Evolutionary conservation across 2,113 vertebrate species (phyloP).

Genomic region (Semicossyphus pulcher): DNA sequence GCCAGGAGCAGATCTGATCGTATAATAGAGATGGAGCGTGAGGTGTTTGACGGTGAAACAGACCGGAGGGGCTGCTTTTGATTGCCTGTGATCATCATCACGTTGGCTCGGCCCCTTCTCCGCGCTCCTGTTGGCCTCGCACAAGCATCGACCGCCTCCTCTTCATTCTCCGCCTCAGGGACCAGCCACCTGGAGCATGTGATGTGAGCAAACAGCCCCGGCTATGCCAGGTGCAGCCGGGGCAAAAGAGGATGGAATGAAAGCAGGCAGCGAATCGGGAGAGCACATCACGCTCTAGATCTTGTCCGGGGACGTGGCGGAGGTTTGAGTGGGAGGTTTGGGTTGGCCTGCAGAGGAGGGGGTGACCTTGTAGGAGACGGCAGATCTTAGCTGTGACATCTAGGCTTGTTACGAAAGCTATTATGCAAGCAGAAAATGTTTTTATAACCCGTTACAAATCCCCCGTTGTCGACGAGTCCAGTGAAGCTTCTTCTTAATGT

Average conservation of each 20-base stretch:
- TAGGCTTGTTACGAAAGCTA: background rate
- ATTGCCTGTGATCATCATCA: slow-evolving; percentile 28
- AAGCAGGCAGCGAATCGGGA: slow-evolving; percentile 67
- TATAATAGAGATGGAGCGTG: slow-evolving; percentile 42
- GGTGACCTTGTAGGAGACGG: background rate
- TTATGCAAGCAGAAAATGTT: background rate
- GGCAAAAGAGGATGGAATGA: slow-evolving; percentile 44
- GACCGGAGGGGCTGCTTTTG: slow-evolving; percentile 38
- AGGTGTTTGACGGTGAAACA: slow-evolving; percentile 39
- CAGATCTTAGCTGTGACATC: background rate
- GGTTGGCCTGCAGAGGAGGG: background rate
- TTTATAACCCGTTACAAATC: background rate
- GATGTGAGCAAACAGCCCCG: slow-evolving; percentile 64
- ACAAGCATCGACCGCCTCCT: background rate
- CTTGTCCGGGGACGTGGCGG: background rate
- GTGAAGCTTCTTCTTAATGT: background rate
- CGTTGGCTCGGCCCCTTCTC: slow-evolving; percentile 47
- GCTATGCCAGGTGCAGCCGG: slow-evolving; percentile 70
- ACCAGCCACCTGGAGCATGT: slow-evolving; percentile 77
- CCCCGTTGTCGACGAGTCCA: no score
- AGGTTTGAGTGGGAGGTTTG: slow-evolving; percentile 20
- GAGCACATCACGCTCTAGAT: slow-evolving; percentile 77
- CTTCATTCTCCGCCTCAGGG: slow-evolving; percentile 56
- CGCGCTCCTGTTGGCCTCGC: slow-evolving; percentile 44
- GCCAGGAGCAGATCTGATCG: slow-evolving; percentile 28